These are phyloP conservation scores for Eupithecia abbreviata DNA, from an alignment of 2,888 invertebrate species.

Conservation along the genomic window DNA sequence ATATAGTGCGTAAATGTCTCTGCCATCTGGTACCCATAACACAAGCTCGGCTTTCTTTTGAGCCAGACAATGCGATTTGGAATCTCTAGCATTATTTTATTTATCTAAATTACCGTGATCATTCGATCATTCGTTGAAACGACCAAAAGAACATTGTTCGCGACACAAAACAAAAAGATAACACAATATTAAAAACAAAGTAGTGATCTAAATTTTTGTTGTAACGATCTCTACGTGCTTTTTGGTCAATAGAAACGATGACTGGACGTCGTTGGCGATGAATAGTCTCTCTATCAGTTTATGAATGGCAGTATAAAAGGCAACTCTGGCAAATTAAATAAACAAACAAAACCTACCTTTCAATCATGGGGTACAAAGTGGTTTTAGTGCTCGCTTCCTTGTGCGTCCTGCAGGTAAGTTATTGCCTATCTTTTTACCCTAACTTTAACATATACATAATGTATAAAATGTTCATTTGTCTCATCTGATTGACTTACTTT, in stretches of 20 bases:
- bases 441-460: not conserved
- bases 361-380: conserved; percentile 59
- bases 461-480: not conserved
- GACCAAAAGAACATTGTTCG: no score
- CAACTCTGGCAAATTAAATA: conserved; percentile 22
- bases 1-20: no score
- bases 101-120: not conserved
- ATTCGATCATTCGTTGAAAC: not conserved
- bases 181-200: conserved; percentile 26
- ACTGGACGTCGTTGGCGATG: conserved; percentile 55
- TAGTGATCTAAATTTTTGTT: conserved; percentile 33
- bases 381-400: conserved; percentile 52
- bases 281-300: conserved; percentile 54
- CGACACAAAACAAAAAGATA: conserved; percentile 17
- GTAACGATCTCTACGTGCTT: conserved; percentile 57
- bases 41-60: not conserved
- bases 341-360: conserved; percentile 23
- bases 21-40: not conserved
- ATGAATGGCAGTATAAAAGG: conserved; percentile 38
- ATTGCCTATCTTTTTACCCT: not conserved
- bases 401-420: conserved; percentile 64
- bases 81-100: not conserved
- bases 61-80: not conserved
- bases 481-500: conserved; percentile 1
- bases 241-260: conserved; percentile 37